These are phyloP conservation scores for Morphnarchus princeps DNA, from an alignment of 2,113 vertebrate genomes.

Conservation along the genomic window DNA sequence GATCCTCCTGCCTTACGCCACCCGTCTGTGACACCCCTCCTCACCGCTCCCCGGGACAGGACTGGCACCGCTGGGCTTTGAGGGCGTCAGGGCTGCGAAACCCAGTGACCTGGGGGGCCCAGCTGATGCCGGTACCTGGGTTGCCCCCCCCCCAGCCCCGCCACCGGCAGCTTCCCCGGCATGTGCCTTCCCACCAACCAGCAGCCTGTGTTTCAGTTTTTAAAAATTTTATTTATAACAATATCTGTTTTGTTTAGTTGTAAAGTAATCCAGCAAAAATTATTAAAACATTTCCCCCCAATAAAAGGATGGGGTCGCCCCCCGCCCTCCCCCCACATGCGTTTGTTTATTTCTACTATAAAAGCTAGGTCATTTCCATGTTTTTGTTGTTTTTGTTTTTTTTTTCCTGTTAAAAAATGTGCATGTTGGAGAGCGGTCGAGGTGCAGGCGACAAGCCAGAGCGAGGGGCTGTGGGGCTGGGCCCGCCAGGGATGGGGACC, in stretches of 20 bases:
- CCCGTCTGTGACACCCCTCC: accelerated
- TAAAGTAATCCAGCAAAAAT: slow-evolving; percentile 95
- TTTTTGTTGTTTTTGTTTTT: neutral
- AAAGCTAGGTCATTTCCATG: slow-evolving; percentile 66
- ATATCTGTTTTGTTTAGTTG: slow-evolving; percentile 92
- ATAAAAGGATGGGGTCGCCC: slow-evolving; percentile 60
- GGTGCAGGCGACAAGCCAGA: neutral
- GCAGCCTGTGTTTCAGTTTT: slow-evolving; percentile 53
- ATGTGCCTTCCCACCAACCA: neutral
- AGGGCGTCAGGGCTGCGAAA: accelerated
- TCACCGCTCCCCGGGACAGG: neutral
- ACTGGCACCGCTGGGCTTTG: neutral
- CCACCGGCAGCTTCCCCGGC: neutral
- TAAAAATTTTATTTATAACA: slow-evolving; percentile 89
- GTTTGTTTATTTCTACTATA: slow-evolving; percentile 75
- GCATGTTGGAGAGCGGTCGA: slow-evolving; percentile 60
- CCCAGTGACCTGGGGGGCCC: neutral
- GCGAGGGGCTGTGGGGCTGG: neutral
- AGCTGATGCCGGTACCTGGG: neutral
- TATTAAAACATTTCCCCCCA: slow-evolving; percentile 77
- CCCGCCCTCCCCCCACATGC: slow-evolving; percentile 66
- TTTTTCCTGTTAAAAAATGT: slow-evolving; percentile 66
- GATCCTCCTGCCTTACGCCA: neutral
- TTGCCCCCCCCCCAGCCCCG: neutral
- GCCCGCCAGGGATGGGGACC: neutral